Evolutionary conservation across 2,888 invertebrate genomes (phyloP), one percentile per base, ranked within the genome.

Genomic region (Seira musarum): DNA sequence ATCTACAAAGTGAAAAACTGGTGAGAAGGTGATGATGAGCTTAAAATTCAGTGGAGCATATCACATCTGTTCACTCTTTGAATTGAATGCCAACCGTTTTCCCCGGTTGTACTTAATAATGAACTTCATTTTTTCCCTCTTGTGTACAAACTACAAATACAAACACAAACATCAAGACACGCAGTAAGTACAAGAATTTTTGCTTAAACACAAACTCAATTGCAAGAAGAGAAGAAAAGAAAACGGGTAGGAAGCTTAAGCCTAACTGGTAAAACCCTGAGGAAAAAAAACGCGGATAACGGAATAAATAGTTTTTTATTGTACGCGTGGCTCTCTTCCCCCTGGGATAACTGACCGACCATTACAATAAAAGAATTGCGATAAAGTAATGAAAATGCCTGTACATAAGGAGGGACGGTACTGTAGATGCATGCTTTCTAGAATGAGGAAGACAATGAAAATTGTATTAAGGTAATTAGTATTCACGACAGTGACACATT

Each of bases 401-500:
- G n/a, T n/a, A n/a, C 13, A 25, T 10, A n/a, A 69, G 70, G 3
- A 15, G 40, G n/a, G 1, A 30, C 13, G 17, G 10, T 1, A 15
- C 15, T 8, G 10, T 8, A 30, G 49, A 24, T 15, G 35, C 13
- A n/a, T 65, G 35, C 15, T n/a, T 17, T 35, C n/a, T n/a, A 65
- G 17, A 70, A 70, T 71, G 30, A 30, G 2, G 30, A 30, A 30
- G 30, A 30, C 30, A 30, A 30, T 30, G 30, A 30, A 30, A 30
- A 30, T 70, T 35, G 19, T 17, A 70, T 60, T 57, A 60, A 60
- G n/a, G 66, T 74, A 74, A 60, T 74, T 74, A 66, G 72, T 53
- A 73, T 73, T 46, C 72, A 73, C 65, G 72, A 65, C 65, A 65
- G 22, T 74, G 60, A 57, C 73, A 40, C 73, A 74, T 66, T 74